Base-by-base conservation (phyloP, 2,797 vertebrate species). In the Phataginus tricuspis region DNA sequence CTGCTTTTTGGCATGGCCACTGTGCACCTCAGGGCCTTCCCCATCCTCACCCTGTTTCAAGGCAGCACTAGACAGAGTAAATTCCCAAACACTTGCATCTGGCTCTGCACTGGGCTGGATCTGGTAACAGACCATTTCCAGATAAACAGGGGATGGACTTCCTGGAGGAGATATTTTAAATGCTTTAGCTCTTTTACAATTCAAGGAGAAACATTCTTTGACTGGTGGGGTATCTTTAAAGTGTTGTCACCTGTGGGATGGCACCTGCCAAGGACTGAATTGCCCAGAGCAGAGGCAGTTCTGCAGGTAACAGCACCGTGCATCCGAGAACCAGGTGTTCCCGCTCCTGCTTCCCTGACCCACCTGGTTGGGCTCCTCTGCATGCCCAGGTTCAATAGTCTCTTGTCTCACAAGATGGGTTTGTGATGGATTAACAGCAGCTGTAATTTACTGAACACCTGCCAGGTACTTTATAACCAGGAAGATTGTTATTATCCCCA, bases 81-180 rank as follows among this genome's bases (percentile, higher is more conserved):
- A 49, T 71, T 78, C 59, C 84, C 61, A 61, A 68, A 59, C 11
- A 21, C 68, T 61, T 1, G 2, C 27, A 2, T 42, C 80, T 37
- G 51, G 34, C 79, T 85, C 66, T 0, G 0, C 11, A 63, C 23
- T 53, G 5, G 0, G 49, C 72, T 74, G 72, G 34, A 74, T 59
- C 68, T 94, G 79, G 59, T 61, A 68, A 25, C 59, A 87, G 66
- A 29, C 75, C 64, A 3, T 89, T 93, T 82, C 86, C 92, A 91
- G 78, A 45, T 64, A 90, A 66, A 90, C 16, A 19, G 74, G 66
- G 79, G n/a, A 15, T 80, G 68, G 89, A 16, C 63, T 88, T 85
- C 75, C 63, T 93, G 8, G 68, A 84, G 49, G 34, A 64, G 63
- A 53, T 78, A 64, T 34, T 82, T 94, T 75, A 71, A 74, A 74